A percentile compares a stretch with the other conserved stretches of the same genome.
Evolutionary conservation across 1,140 invertebrate genomes (phyloP).

Genomic region (Cryptotermes secundus): DNA sequence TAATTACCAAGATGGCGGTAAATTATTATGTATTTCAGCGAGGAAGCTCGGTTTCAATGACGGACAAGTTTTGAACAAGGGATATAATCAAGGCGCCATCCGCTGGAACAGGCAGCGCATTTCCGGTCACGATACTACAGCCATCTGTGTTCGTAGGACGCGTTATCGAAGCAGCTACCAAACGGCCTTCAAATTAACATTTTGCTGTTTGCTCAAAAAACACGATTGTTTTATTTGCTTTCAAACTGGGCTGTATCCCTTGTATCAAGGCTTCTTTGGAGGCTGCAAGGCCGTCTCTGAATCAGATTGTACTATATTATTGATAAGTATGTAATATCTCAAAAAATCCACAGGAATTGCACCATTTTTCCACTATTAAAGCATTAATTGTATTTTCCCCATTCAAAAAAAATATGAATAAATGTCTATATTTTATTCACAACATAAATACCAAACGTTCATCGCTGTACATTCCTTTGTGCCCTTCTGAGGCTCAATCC

Average conservation of each 20-base stretch:
- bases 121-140: not conserved
- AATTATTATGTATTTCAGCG: not conserved
- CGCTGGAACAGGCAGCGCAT: not conserved
- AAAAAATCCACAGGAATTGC: conserved; percentile 31
- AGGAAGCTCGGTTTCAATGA: not conserved
- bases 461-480: not conserved
- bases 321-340: conserved; percentile 24
- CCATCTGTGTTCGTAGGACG: not conserved
- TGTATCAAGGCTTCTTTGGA: not conserved
- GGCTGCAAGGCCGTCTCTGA: not conserved
- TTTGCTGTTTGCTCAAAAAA: not conserved
- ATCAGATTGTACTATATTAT: not conserved
- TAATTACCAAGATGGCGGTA: not conserved
- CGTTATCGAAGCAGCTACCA: not conserved
- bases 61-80: not conserved
- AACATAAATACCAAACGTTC: conserved; percentile 18
- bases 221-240: not conserved
- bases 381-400: conserved; percentile 35
- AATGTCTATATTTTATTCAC: conserved; percentile 37
- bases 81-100: not conserved
- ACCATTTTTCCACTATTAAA: conserved; percentile 36
- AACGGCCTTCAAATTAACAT: not conserved
- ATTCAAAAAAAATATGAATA: conserved; percentile 33
- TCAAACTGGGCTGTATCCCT: not conserved
- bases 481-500: not conserved